phyloP scores from a whole-genome alignment of 2,888 invertebrate species.

The Drosophila phalerata region DNA sequence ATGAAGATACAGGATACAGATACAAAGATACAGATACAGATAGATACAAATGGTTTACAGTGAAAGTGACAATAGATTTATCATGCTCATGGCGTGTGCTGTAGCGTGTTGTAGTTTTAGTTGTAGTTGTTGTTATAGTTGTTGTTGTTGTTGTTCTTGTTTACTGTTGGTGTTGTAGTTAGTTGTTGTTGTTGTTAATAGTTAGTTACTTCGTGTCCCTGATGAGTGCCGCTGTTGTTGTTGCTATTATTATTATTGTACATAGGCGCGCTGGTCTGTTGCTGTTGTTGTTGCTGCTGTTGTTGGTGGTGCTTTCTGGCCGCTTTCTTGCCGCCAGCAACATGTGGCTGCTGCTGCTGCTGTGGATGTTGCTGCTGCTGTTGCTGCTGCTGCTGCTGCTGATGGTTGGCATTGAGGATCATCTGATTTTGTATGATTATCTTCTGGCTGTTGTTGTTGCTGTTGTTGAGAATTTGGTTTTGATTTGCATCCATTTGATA shows the following conservation, averaged over 20 bases:
- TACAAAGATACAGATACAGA: constrained; percentile 21
- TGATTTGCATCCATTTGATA: constrained; percentile 80
- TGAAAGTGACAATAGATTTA: constrained; percentile 54
- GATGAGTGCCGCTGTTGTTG: constrained; percentile 62
- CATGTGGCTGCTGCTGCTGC: constrained; percentile 45
- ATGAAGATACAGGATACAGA: constrained; percentile 33
- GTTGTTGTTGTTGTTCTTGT: constrained; percentile 49
- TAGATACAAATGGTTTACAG: constrained; percentile 28
- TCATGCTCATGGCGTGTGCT: constrained; percentile 63
- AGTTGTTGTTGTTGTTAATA: constrained; percentile 68
- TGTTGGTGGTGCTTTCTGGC: constrained; percentile 43
- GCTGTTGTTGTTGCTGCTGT: constrained; percentile 60
- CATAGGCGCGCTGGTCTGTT: constrained; percentile 74
- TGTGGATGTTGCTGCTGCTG: constrained; percentile 75
- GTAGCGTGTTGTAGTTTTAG: constrained; percentile 51
- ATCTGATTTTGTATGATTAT: constrained; percentile 85
- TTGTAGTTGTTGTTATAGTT: constrained; percentile 56
- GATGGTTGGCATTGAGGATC: constrained; percentile 83
- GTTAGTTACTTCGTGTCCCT: constrained; percentile 83
- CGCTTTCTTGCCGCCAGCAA: constrained; percentile 38
- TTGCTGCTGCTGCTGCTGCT: constrained; percentile 81
- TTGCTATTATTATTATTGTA: constrained; percentile 64
- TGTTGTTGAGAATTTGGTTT: constrained; percentile 84
- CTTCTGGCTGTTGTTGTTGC: constrained; percentile 70
- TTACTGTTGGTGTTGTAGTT: constrained; percentile 46